Base-by-base conservation (phyloP, 2,888 invertebrate species). In the Blera fallax region DNA sequence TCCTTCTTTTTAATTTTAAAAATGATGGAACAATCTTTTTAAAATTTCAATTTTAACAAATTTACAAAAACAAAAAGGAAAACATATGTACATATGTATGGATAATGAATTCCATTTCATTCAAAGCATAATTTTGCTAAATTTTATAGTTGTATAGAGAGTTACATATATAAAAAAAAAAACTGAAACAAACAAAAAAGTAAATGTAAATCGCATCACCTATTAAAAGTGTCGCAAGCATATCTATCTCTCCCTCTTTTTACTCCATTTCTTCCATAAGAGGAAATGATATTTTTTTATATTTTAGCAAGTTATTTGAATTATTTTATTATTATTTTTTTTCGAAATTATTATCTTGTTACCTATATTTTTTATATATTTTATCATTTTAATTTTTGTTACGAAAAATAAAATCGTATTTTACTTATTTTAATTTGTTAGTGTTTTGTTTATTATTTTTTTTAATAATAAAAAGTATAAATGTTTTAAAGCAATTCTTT, bases 361-460 rank as follows among this genome's bases (percentile, higher is more conserved):
- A 76, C 54, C 11, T 43, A 40, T 37, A 54, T 58, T 54, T 16
- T 40, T 40, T 40, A 29, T 16, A 50, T 50, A 76, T 67, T 70
- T 80, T 85, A 70, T 52, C 18, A 48, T 52, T 60, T 73, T 58
- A 37, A 18, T 70, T 43, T 58, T 64, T 69, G 40, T 43, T 40
- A 52, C n/a, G 27, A 52, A 64, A 67, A 60, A 72, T 18, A 65
- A 67, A 70, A 50, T 14, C 11, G 18, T 69, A 62, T 69, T 78
- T 78, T 78, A 69, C 52, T 54, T 45, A 79, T 76, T 80, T 79
- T 80, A 58, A 69, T 58, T 37, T 85, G 74, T 76, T 72, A 60
- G 70, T 72, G 58, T 48, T 81, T 58, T 73, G 56, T 70, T 62
- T 27, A n/a, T 45, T 7, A 43, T 7, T 50, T 56, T 60, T 54